Evolutionary conservation across 2,113 vertebrate species (phyloP), one percentile per base, ranked within the genome.

Genomic region (Chroicocephalus ridibundus): DNA sequence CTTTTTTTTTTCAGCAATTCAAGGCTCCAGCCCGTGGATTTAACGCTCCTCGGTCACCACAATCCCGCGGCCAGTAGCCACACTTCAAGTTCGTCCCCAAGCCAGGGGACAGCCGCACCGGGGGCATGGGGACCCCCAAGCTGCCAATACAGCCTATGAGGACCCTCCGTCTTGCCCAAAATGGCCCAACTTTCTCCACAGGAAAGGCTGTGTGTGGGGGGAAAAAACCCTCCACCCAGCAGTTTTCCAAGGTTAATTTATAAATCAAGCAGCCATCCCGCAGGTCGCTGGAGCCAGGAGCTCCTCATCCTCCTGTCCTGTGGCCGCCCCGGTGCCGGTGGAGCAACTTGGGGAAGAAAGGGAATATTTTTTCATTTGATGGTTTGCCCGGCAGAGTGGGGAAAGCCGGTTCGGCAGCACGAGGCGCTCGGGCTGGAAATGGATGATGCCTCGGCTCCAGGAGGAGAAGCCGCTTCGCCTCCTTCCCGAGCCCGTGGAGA

Each of bases 281-380:
- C 11, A 38, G 36, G 34, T 27, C 15, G 1, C 42, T 4, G 71
- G 51, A 60, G n/a, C 22, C 5, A 0, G 72, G 14, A 62, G 54
- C 69, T 84, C 26, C 54, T 40, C 7, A 0, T 62, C 58, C 71
- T 77, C 72, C 16, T 6, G 11, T 22, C 44, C 68, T 4, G 1
- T 0, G 2, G 47, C n/a, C 1, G 0, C 42, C 34, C 42, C 2
- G 2, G 19, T 29, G 70, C 70, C 2, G 1, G 19, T 0, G 4
- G 51, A 65, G 31, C 51, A 18, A 14, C 62, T 24, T 14, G 40
- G 14, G 8, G 32, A 82, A 82, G 52, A 44, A 44, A 34, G 19
- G 29, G 65, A 38, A 14, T 44, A 42, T 20, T 31, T 46, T 31
- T 58, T 17, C 36, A 69, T 27, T 6, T 6, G 55, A 40, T 19